A percentile compares a stretch with the other conserved stretches of the same genome.
Evolutionary conservation across 2,797 vertebrate species (phyloP).

Genomic region (Paratrypauchen microcephalus): DNA sequence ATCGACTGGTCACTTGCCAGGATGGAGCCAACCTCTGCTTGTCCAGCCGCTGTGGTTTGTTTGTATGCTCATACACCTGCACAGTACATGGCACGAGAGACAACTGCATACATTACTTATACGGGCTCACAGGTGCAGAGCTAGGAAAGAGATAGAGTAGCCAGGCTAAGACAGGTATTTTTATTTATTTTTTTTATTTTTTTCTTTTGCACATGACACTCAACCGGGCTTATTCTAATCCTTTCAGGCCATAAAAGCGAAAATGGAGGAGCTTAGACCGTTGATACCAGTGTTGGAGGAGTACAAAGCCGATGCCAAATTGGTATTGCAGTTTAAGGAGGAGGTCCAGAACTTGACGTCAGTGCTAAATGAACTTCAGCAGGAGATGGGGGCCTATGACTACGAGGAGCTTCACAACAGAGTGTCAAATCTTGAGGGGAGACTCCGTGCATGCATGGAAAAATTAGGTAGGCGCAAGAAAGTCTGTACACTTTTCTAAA

Average conservation of each 20-base stretch:
- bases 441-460: conserved; percentile 99
- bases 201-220: conserved; percentile 86
- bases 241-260: conserved; percentile 98
- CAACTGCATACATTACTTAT: conserved; percentile 42
- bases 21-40: conserved; percentile 62
- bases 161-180: conserved; percentile 74
- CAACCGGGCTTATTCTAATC: conserved; percentile 97
- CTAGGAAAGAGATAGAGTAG: conserved; percentile 81
- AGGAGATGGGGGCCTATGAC: conserved; percentile 99
- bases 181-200: conserved; percentile 46
- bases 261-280: conserved; percentile 99
- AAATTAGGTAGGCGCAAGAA: conserved; percentile 97
- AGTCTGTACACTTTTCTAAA: conserved; percentile 66
- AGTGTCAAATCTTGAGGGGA: conserved; percentile 99
- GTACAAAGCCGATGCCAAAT: conserved; percentile 99
- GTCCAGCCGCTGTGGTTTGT: conserved; percentile 64
- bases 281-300: conserved; percentile 99
- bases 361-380: conserved; percentile 97
- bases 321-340: conserved; percentile 99
- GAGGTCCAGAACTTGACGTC: conserved; percentile 99
- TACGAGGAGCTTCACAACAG: conserved; percentile 99
- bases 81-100: conserved; percentile 44
- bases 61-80: conserved; percentile 58
- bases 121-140: conserved; percentile 57
- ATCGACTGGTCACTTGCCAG: conserved; percentile 69